Evolutionary conservation across 2,113 vertebrate species (phyloP), one percentile per base, ranked within the genome.

Genomic region (Chamaetylas fuelleborni): DNA sequence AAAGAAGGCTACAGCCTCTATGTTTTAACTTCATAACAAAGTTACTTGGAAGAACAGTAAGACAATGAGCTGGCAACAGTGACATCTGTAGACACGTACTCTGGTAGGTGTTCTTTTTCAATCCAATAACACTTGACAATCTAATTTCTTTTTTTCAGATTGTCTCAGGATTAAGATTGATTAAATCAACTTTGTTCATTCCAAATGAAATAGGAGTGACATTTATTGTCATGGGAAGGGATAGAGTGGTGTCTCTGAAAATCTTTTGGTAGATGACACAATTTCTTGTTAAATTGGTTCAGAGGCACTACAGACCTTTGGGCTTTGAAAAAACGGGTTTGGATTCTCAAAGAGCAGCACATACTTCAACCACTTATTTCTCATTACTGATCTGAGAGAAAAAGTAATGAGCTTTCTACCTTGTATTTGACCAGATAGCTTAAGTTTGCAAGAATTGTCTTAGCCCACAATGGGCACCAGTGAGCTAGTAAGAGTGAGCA

Each of bases 161-260:
- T 90, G 62, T 38, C 6, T 83, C 36, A 83, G 43, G 34, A 76
- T 90, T 90, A 90, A 85, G 83, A 92, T 70, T 14, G 4, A 90
- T 91, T 83, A 91, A 92, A 86, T 86, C 62, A 95, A 86, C 31
- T 71, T 77, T 48, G 17, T 57, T 86, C 62, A 45, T 69, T 86
- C 45, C 34, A 77, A 61, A 86, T 57, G 40, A 83, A 86, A 64
- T n/a, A 88, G 15, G 19, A 57, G 19, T 72, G 58, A 92, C 47
- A n/a, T 62, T 80, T 83, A 45, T 57, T 57, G 45, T 77, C 71
- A 65, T 1, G 2, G 72, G 64, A 92, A 91, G 11, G 5, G 15
- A 22, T n/a, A 79, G 53, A 88, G 19, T 5, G 8, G 24, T 57
- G 45, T 31, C 26, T 90, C 53, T 67, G 57, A 87, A 93, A 60